Percentiles rank a stretch among this genome's conserved stretches.
Conservation (phyloP, 92 coral and sea anemone species). For the Palythoa grandis region DNA sequence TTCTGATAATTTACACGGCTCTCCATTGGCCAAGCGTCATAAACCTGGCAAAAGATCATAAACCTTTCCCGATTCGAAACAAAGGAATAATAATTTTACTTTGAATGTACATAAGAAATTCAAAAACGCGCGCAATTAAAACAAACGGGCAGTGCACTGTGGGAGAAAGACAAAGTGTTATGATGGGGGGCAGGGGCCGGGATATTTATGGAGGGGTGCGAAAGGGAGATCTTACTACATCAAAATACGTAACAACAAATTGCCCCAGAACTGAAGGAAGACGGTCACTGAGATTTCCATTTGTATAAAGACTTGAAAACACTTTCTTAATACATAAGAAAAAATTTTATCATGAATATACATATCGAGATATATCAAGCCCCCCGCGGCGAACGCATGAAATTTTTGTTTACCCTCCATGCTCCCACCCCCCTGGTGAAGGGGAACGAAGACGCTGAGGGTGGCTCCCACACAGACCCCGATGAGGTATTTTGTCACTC, state of each 20-base stretch:
- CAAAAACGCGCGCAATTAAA: slow-evolving; percentile 36
- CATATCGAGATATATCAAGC: not conserved
- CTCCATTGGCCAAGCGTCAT: slow-evolving; percentile 34
- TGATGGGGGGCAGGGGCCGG: not conserved
- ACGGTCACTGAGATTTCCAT: no score
- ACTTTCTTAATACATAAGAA: no score
- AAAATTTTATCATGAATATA: no score
- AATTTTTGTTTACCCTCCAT: not conserved
- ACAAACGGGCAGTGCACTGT: slow-evolving; percentile 21
- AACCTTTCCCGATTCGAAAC: not conserved
- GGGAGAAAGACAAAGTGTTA: slow-evolving; percentile 4
- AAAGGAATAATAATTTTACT: not conserved
- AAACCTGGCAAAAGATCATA: slow-evolving; percentile 29
- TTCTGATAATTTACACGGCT: slow-evolving; percentile 22
- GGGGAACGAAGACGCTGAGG: no score
- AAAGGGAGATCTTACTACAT: no score
- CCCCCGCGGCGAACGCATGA: not conserved
- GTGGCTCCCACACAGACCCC: no score
- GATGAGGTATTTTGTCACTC: not conserved
- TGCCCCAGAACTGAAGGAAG: no score
- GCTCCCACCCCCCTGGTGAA: not conserved
- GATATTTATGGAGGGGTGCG: not conserved
- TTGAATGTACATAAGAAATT: not conserved
- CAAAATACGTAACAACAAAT: no score
- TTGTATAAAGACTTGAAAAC: no score